Evolutionary conservation across 2,888 invertebrate genomes (phyloP).

Genomic region (Ephialtes manifestator): DNA sequence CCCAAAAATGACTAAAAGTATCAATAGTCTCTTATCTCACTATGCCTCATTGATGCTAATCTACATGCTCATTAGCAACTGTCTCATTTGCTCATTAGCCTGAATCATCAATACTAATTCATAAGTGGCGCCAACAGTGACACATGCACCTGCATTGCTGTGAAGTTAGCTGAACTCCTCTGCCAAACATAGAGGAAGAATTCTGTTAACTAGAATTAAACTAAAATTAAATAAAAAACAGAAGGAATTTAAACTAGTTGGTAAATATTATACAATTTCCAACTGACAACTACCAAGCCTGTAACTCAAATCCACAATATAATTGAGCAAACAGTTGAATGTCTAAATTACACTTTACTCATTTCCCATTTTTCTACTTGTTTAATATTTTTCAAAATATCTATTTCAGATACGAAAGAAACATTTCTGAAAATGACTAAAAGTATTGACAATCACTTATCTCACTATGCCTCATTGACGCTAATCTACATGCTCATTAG

Average conservation of each 20-base stretch:
- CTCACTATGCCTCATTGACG: neutral
- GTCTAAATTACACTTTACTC: neutral
- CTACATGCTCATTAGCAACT: neutral
- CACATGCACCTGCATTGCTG: slow-evolving; percentile 3
- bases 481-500: neutral
- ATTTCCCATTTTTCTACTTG: neutral
- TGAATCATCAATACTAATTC: neutral
- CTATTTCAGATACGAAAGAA: neutral
- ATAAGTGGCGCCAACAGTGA: slow-evolving; percentile 31
- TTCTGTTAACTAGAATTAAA: no score
- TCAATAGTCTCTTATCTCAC: neutral
- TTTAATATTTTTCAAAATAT: neutral
- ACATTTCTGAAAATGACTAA: neutral
- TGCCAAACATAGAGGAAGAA: no score
- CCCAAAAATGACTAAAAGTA: neutral
- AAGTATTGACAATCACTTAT: neutral
- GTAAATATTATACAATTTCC: no score
- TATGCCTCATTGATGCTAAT: neutral
- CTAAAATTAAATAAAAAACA: no score
- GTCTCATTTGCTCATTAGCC: neutral
- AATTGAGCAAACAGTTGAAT: no score
- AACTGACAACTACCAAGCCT: no score
- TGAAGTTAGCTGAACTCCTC: neutral
- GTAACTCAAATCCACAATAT: no score
- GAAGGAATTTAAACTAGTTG: no score